These are phyloP conservation scores for Orientallactaga sibirica DNA, from an alignment of 2,797 vertebrate genomes.

Conservation along the genomic window DNA sequence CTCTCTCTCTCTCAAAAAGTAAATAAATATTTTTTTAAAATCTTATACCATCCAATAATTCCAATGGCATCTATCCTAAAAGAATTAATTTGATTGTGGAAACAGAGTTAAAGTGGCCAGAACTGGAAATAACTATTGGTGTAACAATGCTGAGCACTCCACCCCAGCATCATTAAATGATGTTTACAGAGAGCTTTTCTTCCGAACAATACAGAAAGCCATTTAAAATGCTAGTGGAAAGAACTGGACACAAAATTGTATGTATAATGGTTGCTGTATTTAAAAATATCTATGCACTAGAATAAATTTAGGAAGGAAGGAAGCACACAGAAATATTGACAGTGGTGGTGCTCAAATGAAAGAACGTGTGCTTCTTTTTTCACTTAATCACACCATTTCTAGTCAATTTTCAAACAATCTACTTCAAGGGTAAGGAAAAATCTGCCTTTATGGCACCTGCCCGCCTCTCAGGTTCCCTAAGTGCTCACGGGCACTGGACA, in stretches of 20 bases:
- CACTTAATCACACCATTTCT: not conserved
- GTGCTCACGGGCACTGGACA: not conserved
- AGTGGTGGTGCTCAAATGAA: accelerated
- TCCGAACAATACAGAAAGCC: not conserved
- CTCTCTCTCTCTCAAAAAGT: too few relatives aligned
- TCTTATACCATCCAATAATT: not conserved
- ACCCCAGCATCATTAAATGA: not conserved
- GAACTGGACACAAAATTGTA: not conserved
- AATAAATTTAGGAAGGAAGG: not conserved
- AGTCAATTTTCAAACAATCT: conserved; percentile 1
- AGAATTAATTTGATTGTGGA: not conserved
- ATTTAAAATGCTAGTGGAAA: not conserved
- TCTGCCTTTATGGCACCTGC: not conserved
- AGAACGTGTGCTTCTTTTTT: too few relatives aligned
- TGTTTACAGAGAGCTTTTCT: not conserved
- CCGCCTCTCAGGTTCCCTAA: accelerated
- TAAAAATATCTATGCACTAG: not conserved
- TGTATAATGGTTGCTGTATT: accelerated
- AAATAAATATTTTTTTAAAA: too few relatives aligned
- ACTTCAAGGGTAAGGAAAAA: not conserved
- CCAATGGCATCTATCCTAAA: not conserved
- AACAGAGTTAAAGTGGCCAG: not conserved
- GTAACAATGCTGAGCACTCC: not conserved
- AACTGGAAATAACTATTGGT: not conserved
- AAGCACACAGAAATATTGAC: not conserved